Percentiles rank a stretch among this genome's conserved stretches.
phyloP scores from a whole-genome alignment of 2,797 vertebrate genomes.

The Cygnus olor region DNA sequence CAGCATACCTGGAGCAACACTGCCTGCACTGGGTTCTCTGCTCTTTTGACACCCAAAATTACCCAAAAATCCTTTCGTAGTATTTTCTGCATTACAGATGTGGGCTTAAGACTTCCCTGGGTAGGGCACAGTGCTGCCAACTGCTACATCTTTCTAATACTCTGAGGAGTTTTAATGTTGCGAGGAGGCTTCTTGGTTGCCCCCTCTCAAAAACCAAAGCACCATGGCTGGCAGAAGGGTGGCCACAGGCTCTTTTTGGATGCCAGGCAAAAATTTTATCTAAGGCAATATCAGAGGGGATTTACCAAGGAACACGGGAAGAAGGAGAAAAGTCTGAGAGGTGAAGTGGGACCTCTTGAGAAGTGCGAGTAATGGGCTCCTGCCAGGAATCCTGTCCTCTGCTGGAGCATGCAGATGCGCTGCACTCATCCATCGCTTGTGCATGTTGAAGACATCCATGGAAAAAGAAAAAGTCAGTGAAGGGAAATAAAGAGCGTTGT shows the following conservation, averaged over 20 bases:
- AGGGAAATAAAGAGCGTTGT: background rate
- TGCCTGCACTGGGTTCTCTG: accelerated
- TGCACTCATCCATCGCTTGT: too few species aligned
- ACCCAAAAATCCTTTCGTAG: background rate
- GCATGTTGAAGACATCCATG: background rate
- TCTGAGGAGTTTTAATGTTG: background rate
- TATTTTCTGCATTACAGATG: background rate
- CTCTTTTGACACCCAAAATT: background rate
- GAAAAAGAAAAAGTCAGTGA: background rate
- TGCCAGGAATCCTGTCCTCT: background rate
- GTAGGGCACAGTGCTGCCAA: background rate
- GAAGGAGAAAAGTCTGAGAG: background rate
- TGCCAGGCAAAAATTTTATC: background rate
- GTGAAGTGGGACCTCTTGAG: background rate
- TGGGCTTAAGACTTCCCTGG: background rate
- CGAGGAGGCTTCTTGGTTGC: background rate
- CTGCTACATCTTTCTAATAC: background rate
- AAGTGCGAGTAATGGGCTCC: background rate
- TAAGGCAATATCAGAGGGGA: background rate
- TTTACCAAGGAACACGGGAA: background rate
- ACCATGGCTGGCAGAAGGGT: background rate
- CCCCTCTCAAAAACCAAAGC: accelerated
- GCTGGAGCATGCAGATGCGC: accelerated
- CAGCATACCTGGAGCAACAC: background rate
- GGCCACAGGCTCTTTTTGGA: background rate